Conservation (phyloP, 2,888 invertebrate genomes). For the Melipona bicolor region DNA sequence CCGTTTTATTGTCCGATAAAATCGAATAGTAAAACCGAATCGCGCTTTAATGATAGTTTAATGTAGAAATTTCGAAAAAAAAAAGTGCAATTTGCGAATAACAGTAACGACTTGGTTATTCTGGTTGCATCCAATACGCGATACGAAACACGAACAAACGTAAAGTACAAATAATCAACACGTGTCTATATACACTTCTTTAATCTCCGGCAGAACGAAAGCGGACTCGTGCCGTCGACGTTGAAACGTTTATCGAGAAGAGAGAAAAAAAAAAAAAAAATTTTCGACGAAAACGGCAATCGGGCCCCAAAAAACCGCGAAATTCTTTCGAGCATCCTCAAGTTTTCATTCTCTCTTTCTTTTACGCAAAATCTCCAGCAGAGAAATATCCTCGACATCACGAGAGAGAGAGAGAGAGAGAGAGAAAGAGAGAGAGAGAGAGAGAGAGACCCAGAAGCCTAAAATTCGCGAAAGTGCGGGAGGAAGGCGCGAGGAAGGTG, state of each 20-base stretch:
- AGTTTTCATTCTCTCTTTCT: not conserved
- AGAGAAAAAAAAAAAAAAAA: no score
- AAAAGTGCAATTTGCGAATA: not conserved
- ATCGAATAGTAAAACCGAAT: slow-evolving; percentile 10
- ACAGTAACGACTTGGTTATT: slow-evolving; percentile 6
- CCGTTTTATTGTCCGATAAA: slow-evolving; percentile 9
- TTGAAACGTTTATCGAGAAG: slow-evolving; percentile 4
- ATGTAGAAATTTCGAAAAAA: not conserved
- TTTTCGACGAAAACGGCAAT: slow-evolving; percentile 26
- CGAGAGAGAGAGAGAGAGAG: no score
- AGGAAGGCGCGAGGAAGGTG: slow-evolving; percentile 8
- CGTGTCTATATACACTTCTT: slow-evolving; percentile 45
- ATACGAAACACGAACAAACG: slow-evolving; percentile 13
- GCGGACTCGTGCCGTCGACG: not conserved
- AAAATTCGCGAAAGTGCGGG: slow-evolving; percentile 3
- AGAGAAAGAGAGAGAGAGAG: no score
- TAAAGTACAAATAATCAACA: slow-evolving; percentile 47
- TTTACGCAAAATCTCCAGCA: not conserved
- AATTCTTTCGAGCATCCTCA: not conserved
- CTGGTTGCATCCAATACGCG: slow-evolving; percentile 8
- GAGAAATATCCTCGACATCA: not conserved
- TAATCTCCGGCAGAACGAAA: slow-evolving; percentile 25
- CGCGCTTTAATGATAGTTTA: not conserved
- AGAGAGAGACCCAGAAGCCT: no score
- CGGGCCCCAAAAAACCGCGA: slow-evolving; percentile 7